Base-by-base conservation (phyloP, 2,797 vertebrate genomes). In the Urophycis tenuis region DNA sequence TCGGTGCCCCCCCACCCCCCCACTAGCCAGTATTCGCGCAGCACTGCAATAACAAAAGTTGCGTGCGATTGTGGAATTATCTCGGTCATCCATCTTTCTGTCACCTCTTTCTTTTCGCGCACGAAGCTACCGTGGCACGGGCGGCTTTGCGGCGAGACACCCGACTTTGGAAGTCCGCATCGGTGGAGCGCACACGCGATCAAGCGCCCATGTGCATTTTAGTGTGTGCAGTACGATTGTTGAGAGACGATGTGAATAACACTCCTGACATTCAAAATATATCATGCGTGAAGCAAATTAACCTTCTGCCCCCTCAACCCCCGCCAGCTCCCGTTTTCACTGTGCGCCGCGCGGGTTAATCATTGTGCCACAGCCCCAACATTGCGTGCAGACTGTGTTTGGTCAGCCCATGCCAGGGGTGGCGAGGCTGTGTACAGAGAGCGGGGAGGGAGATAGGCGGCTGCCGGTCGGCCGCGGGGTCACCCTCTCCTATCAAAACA, bases 331-430 rank as follows among this genome's bases (percentile, higher is more conserved):
- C 85, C 82, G 79, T 77, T 75, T n/a, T n/a, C 49, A 1, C 49
- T 7, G 53, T 9, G 22, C 53, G 80, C 75, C 74, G 72, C 78
- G 83, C 67, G 89, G 88, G 91, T 94, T 94, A 93, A 94, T 93
- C 88, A 94, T 93, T 92, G 91, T 88, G 88, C 78, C 82, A 78
- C 79, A 69, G 79, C 32, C 81, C 73, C 75, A 64, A 74, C 92
- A 84, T 93, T 91, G 93, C 93, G 93, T 94, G 93, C 93, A 93
- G 93, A 94, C 93, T 88, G 82, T 94, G 93, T 94, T 93, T 94
- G 91, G 90, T 93, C 85, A 87, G 86, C 81, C 90, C 89, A 88
- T 93, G 92, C 91, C 92, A 93, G 92, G 92, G 92, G 93, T 93
- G 91, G 89, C 80, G 81, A 89, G 91, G 91, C 90, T 92, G 90